Conservation (phyloP, 2,888 invertebrate species). For the Ormia ochracea region DNA sequence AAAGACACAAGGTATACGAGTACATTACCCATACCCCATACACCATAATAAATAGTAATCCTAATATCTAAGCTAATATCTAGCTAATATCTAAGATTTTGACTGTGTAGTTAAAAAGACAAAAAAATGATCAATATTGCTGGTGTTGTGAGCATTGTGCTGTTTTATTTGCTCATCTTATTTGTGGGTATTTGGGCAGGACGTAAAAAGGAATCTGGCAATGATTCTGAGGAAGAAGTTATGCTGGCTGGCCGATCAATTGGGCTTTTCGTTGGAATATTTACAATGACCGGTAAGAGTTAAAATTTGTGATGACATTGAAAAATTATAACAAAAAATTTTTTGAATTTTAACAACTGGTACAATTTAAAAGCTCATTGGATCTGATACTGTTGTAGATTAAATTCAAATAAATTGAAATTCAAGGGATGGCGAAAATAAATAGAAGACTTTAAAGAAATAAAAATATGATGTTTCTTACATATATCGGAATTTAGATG, state of each 20-base stretch:
- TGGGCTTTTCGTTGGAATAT: constrained; percentile 97
- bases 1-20: neutral
- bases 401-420: no score
- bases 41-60: neutral
- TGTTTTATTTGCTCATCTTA: constrained; percentile 97
- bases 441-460: no score
- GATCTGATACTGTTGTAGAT: no score
- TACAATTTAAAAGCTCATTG: no score
- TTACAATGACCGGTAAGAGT: constrained; percentile 96
- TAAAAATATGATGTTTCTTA: no score
- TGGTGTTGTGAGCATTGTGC: constrained; percentile 94
- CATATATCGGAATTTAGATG: no score
- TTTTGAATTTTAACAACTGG: no score
- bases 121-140: constrained; percentile 89
- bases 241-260: constrained; percentile 99
- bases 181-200: constrained; percentile 98
- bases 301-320: neutral
- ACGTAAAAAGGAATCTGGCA: constrained; percentile 91
- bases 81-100: neutral
- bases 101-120: neutral
- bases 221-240: constrained; percentile 96
- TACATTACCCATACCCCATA: neutral
- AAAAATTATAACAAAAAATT: neutral
- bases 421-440: no score
- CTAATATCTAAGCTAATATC: neutral